phyloP scores from a whole-genome alignment of 2,113 vertebrate genomes.

The Calyptommatus sinebrachiatus region DNA sequence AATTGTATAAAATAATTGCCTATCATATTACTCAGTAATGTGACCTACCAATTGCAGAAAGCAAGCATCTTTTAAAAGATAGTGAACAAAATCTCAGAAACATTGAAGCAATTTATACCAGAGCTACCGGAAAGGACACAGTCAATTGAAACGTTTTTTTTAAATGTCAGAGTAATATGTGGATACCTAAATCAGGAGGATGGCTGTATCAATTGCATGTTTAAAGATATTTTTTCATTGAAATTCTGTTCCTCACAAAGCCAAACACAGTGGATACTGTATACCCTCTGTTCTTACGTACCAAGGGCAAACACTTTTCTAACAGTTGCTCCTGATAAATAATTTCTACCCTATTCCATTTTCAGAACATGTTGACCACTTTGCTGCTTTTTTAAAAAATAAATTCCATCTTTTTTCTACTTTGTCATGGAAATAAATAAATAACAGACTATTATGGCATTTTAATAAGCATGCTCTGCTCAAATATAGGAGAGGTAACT shows the following conservation, averaged over 20 bases:
- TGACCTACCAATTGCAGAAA: neutral
- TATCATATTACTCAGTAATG: neutral
- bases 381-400: neutral
- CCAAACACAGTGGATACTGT: neutral
- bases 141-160: neutral
- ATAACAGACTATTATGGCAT: neutral
- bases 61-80: neutral
- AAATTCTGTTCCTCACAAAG: neutral
- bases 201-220: constrained; percentile 2
- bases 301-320: neutral
- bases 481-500: too few species aligned
- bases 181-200: constrained; percentile 3
- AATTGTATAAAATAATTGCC: neutral
- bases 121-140: neutral
- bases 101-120: neutral
- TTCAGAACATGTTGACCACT: neutral
- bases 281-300: neutral
- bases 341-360: neutral
- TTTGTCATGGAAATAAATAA: neutral
- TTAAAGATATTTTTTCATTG: neutral
- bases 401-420: neutral
- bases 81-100: neutral
- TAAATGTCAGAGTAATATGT: constrained; percentile 2
- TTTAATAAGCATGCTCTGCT: neutral
- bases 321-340: neutral